These are phyloP conservation scores for Pelodytes ibericus DNA, from an alignment of 2,797 vertebrate genomes.

Conservation along the genomic window DNA sequence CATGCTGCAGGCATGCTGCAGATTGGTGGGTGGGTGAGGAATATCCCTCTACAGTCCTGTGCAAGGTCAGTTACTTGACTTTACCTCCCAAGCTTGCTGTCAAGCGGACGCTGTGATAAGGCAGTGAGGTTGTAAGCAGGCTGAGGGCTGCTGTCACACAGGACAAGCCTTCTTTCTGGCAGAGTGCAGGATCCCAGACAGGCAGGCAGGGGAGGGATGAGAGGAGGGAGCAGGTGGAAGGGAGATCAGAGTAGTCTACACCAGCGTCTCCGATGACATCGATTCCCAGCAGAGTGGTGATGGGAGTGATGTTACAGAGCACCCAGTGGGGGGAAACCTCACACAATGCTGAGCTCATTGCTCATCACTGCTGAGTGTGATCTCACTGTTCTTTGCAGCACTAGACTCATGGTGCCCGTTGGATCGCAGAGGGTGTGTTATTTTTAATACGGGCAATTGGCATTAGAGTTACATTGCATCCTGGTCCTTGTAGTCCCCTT, in stretches of 20 bases:
- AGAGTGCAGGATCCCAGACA: slow-evolving; percentile 1
- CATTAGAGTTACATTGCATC: neutral
- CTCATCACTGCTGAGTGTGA: slow-evolving; percentile 8
- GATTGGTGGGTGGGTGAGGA: slow-evolving; percentile 1
- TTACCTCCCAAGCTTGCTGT: slow-evolving; percentile 29
- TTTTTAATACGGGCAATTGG: neutral
- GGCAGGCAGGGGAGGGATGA: neutral
- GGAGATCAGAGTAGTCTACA: neutral
- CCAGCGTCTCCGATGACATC: slow-evolving; percentile 2
- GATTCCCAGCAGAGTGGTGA: neutral
- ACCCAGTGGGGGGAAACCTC: neutral
- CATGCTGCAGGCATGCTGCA: slow-evolving; percentile 59
- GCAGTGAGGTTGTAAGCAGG: slow-evolving; percentile 37
- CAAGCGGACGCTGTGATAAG: slow-evolving; percentile 22
- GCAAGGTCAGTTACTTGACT: slow-evolving; percentile 36
- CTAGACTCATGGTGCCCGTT: neutral
- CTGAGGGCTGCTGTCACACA: slow-evolving; percentile 35
- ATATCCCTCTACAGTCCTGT: slow-evolving; percentile 13
- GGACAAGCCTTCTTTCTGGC: slow-evolving; percentile 41
- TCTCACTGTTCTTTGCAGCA: neutral
- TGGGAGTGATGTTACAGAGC: neutral
- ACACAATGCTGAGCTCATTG: slow-evolving; percentile 16
- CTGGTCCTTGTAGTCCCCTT: neutral
- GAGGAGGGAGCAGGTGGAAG: slow-evolving; percentile 49
- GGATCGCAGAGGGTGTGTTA: neutral